phyloP scores from a whole-genome alignment of 2,113 vertebrate genomes.

The Indicator maculatus region DNA sequence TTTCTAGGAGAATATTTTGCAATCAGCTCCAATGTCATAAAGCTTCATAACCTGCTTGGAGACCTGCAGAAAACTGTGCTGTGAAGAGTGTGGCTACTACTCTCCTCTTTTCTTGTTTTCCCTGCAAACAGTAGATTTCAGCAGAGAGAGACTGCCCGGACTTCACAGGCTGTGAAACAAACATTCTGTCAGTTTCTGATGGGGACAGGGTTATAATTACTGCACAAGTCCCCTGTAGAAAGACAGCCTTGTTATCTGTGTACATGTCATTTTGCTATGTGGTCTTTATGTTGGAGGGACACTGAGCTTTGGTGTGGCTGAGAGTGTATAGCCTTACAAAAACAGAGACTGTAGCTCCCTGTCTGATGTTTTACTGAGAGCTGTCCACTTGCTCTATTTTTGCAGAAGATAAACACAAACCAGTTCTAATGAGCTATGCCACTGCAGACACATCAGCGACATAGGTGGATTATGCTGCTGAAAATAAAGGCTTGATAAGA shows the following conservation, averaged over 20 bases:
- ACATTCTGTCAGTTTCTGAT: neutral
- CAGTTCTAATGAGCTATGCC: neutral
- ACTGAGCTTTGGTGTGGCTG: constrained; percentile 24
- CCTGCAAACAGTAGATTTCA: neutral
- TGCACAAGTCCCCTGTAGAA: constrained; percentile 50
- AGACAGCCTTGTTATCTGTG: constrained; percentile 42
- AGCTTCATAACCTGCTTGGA: neutral
- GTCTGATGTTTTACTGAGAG: constrained; percentile 29
- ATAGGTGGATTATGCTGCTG: neutral
- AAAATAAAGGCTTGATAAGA: constrained; percentile 41
- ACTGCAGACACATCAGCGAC: neutral
- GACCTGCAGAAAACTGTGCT: neutral
- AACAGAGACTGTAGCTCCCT: constrained; percentile 37
- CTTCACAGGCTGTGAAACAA: neutral
- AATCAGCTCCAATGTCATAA: neutral
- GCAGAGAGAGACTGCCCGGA: neutral
- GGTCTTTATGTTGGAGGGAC: constrained; percentile 16
- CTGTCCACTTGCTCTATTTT: constrained; percentile 36
- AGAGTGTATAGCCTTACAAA: constrained; percentile 43
- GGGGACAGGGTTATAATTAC: constrained; percentile 44
- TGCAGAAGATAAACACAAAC: constrained; percentile 14
- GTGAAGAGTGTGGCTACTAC: neutral
- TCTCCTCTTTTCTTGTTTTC: neutral
- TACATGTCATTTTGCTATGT: constrained; percentile 61
- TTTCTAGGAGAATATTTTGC: neutral